Evolutionary conservation across 2,797 vertebrate species (phyloP), one percentile per base, ranked within the genome.

Genomic region (Notolepis coatsorum): DNA sequence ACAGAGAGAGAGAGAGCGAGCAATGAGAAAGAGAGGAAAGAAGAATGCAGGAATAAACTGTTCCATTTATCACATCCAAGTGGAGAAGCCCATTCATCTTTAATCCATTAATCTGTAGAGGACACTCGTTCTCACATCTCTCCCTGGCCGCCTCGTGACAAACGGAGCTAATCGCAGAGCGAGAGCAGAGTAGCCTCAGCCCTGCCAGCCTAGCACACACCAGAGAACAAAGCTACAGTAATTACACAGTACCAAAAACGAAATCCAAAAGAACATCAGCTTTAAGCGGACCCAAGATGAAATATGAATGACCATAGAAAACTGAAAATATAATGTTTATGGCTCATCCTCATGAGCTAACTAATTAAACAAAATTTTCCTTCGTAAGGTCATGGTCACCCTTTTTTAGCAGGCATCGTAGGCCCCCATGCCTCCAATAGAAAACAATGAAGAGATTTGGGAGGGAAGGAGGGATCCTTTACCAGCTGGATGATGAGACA

Each of bases 71-170:
- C 75, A 79, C 58, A 62, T 58, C 52, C 13, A 9, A 30, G 25
- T 13, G 25, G 33, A 25, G 71, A 64, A 68, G 47, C 45, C 59
- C 55, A 80, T 83, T 84, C 74, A 75, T 81, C 73, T 72, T 62
- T 79, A 80, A 88, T 81, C 82, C 82, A 86, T 80, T 86, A 79
- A 80, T 91, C 83, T 84, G 42, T 49, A 53, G 3, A 66, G 70
- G 79, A 84, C 84, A 80, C 83, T 88, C 84, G 66, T 62, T 63
- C 56, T 79, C 49, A 4, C 15, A 27, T 69, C 73, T 63, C 64
- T 77, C 84, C 70, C 76, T 88, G 77, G 59, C 77, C 78, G 67
- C 75, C 24, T 63, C 60, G 67, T 81, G 70, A 87, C 82, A 86
- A 90, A 91, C 71, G 39, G 82, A 81, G 71, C 73, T 87, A 79